Percentiles rank a stretch among this genome's conserved stretches.
These are phyloP conservation scores for Clavelina lepadiformis DNA, from an alignment of 23 tunicate species.

Conservation along the genomic window DNA sequence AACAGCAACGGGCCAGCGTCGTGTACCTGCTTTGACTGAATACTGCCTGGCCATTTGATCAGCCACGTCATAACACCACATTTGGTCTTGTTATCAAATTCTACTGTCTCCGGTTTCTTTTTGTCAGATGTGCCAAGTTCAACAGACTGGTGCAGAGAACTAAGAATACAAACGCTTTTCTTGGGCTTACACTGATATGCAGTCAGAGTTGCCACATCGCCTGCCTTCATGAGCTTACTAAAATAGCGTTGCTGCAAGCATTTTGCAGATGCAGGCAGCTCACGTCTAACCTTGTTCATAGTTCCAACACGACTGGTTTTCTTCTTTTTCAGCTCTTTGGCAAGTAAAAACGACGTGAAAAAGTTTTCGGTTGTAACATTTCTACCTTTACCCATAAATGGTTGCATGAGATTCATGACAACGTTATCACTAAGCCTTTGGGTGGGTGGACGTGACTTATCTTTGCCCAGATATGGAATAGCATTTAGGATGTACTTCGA, in stretches of 20 bases:
- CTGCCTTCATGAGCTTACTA: constrained; percentile 24
- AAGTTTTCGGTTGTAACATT: constrained; percentile 5
- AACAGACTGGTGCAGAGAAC: constrained; percentile 17
- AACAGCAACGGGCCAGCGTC: constrained; percentile 3
- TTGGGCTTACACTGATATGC: constrained; percentile 17
- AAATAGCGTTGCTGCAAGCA: constrained; percentile 15
- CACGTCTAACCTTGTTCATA: constrained; percentile 15
- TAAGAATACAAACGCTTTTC: constrained; percentile 15
- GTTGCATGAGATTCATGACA: constrained; percentile 7
- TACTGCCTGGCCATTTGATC: constrained; percentile 23
- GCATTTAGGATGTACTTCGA: constrained; percentile 8
- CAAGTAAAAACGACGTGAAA: constrained; percentile 6
- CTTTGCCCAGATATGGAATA: constrained; percentile 7
- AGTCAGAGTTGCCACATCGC: constrained; percentile 13
- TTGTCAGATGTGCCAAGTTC: constrained; percentile 6
- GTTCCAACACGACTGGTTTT: constrained; percentile 12
- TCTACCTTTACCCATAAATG: constrained; percentile 6
- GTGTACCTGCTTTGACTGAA: constrained; percentile 6
- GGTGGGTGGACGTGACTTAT: neutral
- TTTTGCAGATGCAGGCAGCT: constrained; percentile 28
- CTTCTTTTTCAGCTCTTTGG: constrained; percentile 15
- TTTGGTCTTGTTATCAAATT: constrained; percentile 6
- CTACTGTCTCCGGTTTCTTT: neutral
- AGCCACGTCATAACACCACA: constrained; percentile 11
- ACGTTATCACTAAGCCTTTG: constrained; percentile 7